Evolutionary conservation across 37 sponge, comb jelly and placozoan genomes (phyloP).

Genomic region (Tethya wilhelma): DNA sequence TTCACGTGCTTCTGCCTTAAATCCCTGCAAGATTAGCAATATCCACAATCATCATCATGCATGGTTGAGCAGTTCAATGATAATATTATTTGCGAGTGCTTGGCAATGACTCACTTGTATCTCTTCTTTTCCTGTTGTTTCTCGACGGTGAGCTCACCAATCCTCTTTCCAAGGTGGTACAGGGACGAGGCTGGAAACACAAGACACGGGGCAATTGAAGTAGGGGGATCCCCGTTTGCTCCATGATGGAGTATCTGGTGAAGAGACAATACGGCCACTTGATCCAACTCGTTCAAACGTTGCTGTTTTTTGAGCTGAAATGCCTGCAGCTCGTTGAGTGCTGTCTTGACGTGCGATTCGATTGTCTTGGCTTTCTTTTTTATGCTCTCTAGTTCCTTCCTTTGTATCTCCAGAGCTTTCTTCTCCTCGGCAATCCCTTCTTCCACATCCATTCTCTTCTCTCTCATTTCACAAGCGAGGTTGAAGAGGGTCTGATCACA

Average conservation of each 20-base stretch:
- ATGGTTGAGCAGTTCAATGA: no score
- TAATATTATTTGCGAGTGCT: background rate
- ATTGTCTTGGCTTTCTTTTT: slow-evolving; percentile 93
- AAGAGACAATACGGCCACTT: slow-evolving; percentile 81
- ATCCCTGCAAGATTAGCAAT: slow-evolving; percentile 37
- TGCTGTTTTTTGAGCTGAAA: slow-evolving; percentile 96
- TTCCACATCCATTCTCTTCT: slow-evolving; percentile 88
- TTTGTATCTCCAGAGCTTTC: slow-evolving; percentile 73
- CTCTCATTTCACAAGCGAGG: slow-evolving; percentile 76
- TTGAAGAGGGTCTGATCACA: slow-evolving; percentile 88
- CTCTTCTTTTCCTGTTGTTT: slow-evolving; percentile 81
- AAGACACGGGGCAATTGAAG: slow-evolving; percentile 62
- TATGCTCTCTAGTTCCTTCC: slow-evolving; percentile 86
- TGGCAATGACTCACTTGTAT: slow-evolving; percentile 69
- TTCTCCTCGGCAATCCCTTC: slow-evolving; percentile 87
- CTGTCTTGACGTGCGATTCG: slow-evolving; percentile 88
- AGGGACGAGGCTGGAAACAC: slow-evolving; percentile 77
- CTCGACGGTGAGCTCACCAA: slow-evolving; percentile 81
- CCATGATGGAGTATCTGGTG: slow-evolving; percentile 82
- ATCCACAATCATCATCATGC: background rate
- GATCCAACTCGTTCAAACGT: slow-evolving; percentile 94
- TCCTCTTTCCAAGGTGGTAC: slow-evolving; percentile 58
- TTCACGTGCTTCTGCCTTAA: slow-evolving; percentile 52
- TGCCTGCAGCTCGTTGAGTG: slow-evolving; percentile 83
- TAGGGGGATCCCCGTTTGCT: slow-evolving; percentile 57